Conservation (phyloP, 2,113 vertebrate species). For the Trochalopteron elliotii region DNA sequence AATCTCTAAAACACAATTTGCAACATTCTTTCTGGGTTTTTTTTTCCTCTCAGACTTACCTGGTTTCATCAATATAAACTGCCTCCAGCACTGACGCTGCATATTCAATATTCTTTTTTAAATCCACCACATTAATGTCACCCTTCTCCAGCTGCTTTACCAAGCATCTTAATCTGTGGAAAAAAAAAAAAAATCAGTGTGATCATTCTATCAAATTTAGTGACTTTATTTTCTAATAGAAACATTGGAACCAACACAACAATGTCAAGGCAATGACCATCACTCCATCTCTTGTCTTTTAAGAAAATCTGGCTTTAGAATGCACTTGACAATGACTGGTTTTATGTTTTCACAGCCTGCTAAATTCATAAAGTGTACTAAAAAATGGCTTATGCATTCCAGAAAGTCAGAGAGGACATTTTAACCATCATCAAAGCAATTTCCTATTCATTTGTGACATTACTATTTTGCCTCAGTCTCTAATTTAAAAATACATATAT, state of each 20-base stretch:
- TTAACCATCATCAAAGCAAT: neutral
- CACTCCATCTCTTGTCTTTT: neutral
- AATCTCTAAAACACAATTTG: neutral
- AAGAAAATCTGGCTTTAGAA: neutral
- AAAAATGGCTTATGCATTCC: neutral
- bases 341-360: neutral
- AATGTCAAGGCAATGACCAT: neutral
- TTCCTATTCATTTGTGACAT: neutral
- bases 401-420: neutral
- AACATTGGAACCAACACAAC: neutral
- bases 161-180: constrained; percentile 87
- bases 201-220: neutral
- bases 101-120: constrained; percentile 95
- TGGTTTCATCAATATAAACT: constrained; percentile 97
- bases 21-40: neutral
- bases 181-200: neutral
- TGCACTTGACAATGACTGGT: neutral
- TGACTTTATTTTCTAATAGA: neutral
- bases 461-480: neutral
- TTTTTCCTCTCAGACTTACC: constrained; percentile 58
- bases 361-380: neutral
- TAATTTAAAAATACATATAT: neutral
- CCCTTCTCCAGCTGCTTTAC: constrained; percentile 95
- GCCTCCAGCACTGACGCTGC: constrained; percentile 93
- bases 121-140: constrained; percentile 88